phyloP scores from a whole-genome alignment of 2,797 vertebrate species.

The Molothrus ater region DNA sequence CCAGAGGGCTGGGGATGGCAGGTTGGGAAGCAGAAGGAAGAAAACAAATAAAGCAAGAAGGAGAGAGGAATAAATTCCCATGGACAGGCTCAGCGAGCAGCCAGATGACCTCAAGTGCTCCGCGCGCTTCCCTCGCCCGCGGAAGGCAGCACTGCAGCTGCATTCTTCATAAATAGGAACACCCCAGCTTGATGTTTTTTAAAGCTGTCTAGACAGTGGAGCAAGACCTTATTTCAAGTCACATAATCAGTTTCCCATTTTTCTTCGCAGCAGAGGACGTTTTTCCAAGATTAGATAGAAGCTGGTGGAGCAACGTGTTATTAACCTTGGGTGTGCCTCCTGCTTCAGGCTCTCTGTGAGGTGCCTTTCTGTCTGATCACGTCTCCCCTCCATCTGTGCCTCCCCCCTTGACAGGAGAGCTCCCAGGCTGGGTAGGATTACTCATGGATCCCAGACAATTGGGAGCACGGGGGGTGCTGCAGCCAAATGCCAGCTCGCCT shows the following conservation, averaged over 20 bases:
- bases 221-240: conserved; percentile 41
- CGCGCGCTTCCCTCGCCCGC: not conserved
- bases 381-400: not conserved
- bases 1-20: not conserved
- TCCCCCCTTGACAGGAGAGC: not conserved
- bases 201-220: conserved; percentile 46
- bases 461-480: not conserved
- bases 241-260: conserved; percentile 41
- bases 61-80: not conserved
- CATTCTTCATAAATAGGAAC: conserved; percentile 57
- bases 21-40: not conserved
- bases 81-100: not conserved
- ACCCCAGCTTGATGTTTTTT: conserved; percentile 48
- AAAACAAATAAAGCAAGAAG: not conserved
- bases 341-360: conserved; percentile 18
- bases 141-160: conserved; percentile 10
- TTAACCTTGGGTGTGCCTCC: conserved; percentile 56
- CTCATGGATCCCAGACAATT: not conserved
- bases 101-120: conserved; percentile 33
- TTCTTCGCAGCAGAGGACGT: conserved; percentile 20
- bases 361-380: conserved; percentile 59
- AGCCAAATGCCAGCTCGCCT: not conserved
- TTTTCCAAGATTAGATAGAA: conserved; percentile 55
- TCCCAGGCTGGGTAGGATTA: not conserved
- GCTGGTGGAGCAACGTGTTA: conserved; percentile 39